Conservation (phyloP, 2,113 vertebrate genomes). For the Sapajus apella region DNA sequence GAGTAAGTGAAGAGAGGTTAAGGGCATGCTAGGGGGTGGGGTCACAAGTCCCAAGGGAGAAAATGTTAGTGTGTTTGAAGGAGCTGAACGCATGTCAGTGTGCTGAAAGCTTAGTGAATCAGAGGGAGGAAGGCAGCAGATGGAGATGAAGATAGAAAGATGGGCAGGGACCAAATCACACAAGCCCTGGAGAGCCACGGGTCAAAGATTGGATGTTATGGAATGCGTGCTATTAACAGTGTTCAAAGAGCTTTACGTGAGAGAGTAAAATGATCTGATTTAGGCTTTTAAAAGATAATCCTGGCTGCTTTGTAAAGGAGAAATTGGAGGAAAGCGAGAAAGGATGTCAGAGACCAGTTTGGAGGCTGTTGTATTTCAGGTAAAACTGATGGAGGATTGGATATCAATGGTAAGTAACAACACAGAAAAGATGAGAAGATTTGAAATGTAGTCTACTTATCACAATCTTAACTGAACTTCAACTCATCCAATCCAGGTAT, state of each 20-base stretch:
- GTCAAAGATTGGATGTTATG: accelerated
- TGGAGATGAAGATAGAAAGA: neutral
- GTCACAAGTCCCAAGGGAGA: neutral
- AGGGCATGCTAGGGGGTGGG: neutral
- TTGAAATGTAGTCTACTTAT: neutral
- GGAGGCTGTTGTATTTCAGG: neutral
- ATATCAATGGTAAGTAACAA: neutral
- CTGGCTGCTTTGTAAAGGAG: neutral
- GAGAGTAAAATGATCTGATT: neutral
- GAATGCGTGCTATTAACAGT: neutral
- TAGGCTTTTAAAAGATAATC: neutral
- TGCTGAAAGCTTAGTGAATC: neutral
- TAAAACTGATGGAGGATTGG: neutral
- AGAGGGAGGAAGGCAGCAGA: neutral
- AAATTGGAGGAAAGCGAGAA: neutral
- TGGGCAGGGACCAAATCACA: neutral
- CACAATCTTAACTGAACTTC: neutral
- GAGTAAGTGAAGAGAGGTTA: neutral
- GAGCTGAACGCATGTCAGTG: neutral
- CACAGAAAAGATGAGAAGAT: neutral
- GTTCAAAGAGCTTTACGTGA: neutral
- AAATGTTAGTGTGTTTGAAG: neutral
- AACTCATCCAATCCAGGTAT: neutral
- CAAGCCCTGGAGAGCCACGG: neutral
- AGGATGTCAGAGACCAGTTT: neutral